These are phyloP conservation scores for Cotesia congregata DNA, from an alignment of 2,888 invertebrate species.

Conservation along the genomic window DNA sequence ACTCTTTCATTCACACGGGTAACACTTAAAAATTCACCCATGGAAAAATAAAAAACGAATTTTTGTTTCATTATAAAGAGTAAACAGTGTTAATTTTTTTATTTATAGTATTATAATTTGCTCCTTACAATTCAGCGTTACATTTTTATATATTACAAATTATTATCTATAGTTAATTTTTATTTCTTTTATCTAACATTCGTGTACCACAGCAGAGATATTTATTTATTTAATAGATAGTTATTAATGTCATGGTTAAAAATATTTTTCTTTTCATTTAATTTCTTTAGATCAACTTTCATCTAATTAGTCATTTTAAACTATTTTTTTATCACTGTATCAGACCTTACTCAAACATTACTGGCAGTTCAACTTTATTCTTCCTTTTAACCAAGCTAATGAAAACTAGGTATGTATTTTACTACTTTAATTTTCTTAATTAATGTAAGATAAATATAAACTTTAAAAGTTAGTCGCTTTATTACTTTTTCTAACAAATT, in stretches of 20 bases:
- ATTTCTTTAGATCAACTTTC: constrained; percentile 1
- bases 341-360: constrained; percentile 32
- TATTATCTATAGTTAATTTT: constrained; percentile 42
- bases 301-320: not conserved
- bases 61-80: constrained; percentile 47
- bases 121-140: constrained; percentile 57
- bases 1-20: not conserved
- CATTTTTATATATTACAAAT: constrained; percentile 57
- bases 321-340: constrained; percentile 15
- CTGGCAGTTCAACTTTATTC: constrained; percentile 30
- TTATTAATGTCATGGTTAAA: constrained; percentile 6
- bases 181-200: constrained; percentile 26
- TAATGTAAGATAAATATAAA: not conserved
- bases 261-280: constrained; percentile 29
- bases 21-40: not conserved
- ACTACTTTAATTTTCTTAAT: not conserved
- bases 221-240: constrained; percentile 8
- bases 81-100: constrained; percentile 62
- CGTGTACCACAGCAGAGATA: not conserved
- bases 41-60: not conserved
- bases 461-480: not conserved
- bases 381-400: not conserved
- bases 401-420: not conserved
- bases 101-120: constrained; percentile 58
- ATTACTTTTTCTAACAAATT: not conserved